Base-by-base conservation (phyloP, 1,140 invertebrate species). In the Carcinoscorpius rotundicauda region DNA sequence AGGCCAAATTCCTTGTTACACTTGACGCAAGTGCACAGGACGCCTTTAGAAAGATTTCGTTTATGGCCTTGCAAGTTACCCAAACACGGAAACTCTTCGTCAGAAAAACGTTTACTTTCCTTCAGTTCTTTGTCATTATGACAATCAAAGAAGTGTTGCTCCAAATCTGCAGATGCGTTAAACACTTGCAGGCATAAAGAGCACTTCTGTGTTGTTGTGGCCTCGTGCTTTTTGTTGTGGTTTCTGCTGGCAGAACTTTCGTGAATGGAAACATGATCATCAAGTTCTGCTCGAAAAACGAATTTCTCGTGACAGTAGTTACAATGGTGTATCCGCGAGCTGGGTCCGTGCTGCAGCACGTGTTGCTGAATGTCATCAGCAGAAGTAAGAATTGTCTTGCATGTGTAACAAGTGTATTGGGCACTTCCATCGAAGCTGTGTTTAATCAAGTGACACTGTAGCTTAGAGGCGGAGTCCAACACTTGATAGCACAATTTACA, bases 381-480 rank as follows among this genome's bases (percentile, higher is more conserved):
- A 5, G 84, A 85, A 0, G 88, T 91, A 75, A 94, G 95, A 3
- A 89, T 83, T 0, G 88, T 83, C 10, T 86, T 87, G 73, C 93
- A 96, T 60, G 94, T 81, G 75, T 91, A 92, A 74, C 93, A 97
- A 4, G 85, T 86, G 72, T 88, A 91, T 57, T 88, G 86, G 3
- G 81, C 75, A 58, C 85, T 89, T 4, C 89, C 89, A 51, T 86
- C 87, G 73, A 93, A 95, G 1, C 88, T 93, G 74, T 97, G 93
- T 70, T 95, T 91, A 61, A 97, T 93, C 52, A 97, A 80, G 73
- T 97, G 93, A 59, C 87, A 85, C 76, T 96, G 92, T 3, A 96
- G 82, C 69, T 91, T 86, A 6, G 85, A 81, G 0, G 87, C 85
- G 29, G 85, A 86, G 48, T 85, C 82, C 49, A 89, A 83, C 3